phyloP scores from a whole-genome alignment of 2,888 invertebrate genomes.

The Drosophila melanosoma region DNA sequence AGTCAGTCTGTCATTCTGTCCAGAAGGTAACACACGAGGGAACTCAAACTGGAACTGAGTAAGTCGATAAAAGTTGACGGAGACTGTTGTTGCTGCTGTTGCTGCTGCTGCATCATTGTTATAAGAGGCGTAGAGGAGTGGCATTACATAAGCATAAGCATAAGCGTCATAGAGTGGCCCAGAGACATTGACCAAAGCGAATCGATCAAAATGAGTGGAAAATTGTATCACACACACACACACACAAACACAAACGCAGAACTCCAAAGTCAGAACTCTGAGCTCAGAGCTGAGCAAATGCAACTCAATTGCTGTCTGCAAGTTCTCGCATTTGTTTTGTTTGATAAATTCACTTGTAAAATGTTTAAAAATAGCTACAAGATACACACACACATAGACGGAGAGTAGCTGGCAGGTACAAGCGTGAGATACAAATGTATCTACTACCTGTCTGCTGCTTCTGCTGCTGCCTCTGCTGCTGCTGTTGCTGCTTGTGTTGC shows the following conservation, averaged over 20 bases:
- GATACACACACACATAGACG: slow-evolving; percentile 21
- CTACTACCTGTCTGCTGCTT: slow-evolving; percentile 59
- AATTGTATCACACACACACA: slow-evolving; percentile 61
- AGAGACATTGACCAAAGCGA: slow-evolving; percentile 64
- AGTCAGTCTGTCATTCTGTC: slow-evolving; percentile 9
- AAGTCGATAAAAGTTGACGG: slow-evolving; percentile 53
- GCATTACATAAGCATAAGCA: slow-evolving; percentile 67
- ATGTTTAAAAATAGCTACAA: slow-evolving; percentile 67
- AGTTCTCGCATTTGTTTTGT: slow-evolving; percentile 67
- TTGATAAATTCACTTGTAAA: slow-evolving; percentile 76
- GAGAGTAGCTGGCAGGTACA: slow-evolving; percentile 43
- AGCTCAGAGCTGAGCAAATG: slow-evolving; percentile 21
- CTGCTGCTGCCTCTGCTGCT: slow-evolving; percentile 16
- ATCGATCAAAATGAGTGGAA: slow-evolving; percentile 69
- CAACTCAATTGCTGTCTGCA: slow-evolving; percentile 62
- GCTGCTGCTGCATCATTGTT: slow-evolving; percentile 57
- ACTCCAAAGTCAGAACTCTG: background rate
- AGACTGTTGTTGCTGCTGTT: slow-evolving; percentile 14
- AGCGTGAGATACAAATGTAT: slow-evolving; percentile 72
- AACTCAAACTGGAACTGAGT: slow-evolving; percentile 44
- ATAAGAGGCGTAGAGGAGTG: slow-evolving; percentile 40
- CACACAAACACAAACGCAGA: background rate
- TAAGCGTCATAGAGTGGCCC: slow-evolving; percentile 19
- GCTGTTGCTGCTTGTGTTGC: slow-evolving; percentile 31
- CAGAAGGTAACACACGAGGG: slow-evolving; percentile 30